phyloP scores from a whole-genome alignment of 1,140 invertebrate species.

The Drosophila nannoptera region DNA sequence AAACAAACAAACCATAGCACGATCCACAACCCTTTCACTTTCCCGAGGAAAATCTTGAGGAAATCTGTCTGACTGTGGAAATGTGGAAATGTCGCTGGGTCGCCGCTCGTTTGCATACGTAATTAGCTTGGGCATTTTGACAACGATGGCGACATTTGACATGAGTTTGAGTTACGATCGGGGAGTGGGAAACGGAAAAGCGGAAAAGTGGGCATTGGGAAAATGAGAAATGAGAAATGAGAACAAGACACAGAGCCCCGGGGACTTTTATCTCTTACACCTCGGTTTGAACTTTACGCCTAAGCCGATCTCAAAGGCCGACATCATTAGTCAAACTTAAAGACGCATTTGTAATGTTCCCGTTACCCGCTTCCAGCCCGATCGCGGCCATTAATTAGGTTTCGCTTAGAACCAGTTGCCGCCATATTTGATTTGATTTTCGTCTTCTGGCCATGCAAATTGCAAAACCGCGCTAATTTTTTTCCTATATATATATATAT shows the following conservation, averaged over 20 bases:
- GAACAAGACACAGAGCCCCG: neutral
- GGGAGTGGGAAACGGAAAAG: neutral
- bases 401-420: slow-evolving; percentile 33
- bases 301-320: slow-evolving; percentile 66
- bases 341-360: slow-evolving; percentile 61
- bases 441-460: slow-evolving; percentile 62
- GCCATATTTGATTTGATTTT: slow-evolving; percentile 64
- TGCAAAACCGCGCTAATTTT: slow-evolving; percentile 77
- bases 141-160: slow-evolving; percentile 75
- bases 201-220: slow-evolving; percentile 17
- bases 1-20: slow-evolving; percentile 48
- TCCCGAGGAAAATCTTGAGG: slow-evolving; percentile 8
- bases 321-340: slow-evolving; percentile 77
- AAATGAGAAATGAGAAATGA: slow-evolving; percentile 9
- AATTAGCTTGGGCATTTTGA: slow-evolving; percentile 74
- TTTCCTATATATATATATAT: neutral
- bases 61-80: slow-evolving; percentile 42
- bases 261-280: slow-evolving; percentile 36
- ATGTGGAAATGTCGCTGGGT: slow-evolving; percentile 24
- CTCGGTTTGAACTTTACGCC: slow-evolving; percentile 74
- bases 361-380: slow-evolving; percentile 35
- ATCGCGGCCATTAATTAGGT: slow-evolving; percentile 65
- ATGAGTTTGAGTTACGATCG: slow-evolving; percentile 74
- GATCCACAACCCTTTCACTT: slow-evolving; percentile 50
- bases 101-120: slow-evolving; percentile 72